These are phyloP conservation scores for Zaprionus taronus DNA, from an alignment of 1,140 invertebrate species.

Conservation along the genomic window DNA sequence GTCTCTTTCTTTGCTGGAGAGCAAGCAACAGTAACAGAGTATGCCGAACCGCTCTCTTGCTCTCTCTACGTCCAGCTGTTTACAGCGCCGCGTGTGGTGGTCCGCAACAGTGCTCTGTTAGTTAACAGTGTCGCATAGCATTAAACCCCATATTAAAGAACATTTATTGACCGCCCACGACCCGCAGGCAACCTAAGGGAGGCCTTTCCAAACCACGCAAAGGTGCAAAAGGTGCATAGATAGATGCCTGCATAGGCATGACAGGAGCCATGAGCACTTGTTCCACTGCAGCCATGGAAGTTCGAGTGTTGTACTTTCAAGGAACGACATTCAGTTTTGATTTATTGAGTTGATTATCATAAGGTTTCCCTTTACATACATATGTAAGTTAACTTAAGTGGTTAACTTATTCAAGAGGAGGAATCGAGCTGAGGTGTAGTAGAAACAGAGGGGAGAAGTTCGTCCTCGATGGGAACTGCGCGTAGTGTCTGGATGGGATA, in stretches of 20 bases:
- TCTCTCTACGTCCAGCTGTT: conserved; percentile 31
- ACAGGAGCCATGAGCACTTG: no score
- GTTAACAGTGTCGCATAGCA: conserved; percentile 33
- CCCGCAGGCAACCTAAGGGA: no score
- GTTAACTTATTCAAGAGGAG: no score
- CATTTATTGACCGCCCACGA: no score
- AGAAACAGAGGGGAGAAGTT: no score
- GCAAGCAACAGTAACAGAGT: conserved; percentile 40
- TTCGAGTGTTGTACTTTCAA: no score
- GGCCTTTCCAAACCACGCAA: no score
- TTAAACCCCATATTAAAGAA: background rate
- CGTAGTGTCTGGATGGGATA: conserved; percentile 66
- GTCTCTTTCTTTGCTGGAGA: conserved; percentile 39
- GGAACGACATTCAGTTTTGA: background rate
- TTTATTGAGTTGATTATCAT: conserved; percentile 33
- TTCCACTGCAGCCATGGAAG: no score
- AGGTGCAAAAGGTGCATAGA: no score
- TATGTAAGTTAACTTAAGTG: conserved; percentile 21
- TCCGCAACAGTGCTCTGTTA: conserved; percentile 44
- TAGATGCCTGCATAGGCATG: no score
- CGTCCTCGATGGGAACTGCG: conserved; percentile 39
- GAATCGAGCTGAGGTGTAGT: no score
- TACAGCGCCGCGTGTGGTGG: conserved; percentile 66
- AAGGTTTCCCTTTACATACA: conserved; percentile 1
- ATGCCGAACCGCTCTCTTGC: background rate